Percentiles rank a stretch among this genome's conserved stretches.
Conservation (phyloP, 2,888 invertebrate species). For the Venustoraphidia nigricollis region DNA sequence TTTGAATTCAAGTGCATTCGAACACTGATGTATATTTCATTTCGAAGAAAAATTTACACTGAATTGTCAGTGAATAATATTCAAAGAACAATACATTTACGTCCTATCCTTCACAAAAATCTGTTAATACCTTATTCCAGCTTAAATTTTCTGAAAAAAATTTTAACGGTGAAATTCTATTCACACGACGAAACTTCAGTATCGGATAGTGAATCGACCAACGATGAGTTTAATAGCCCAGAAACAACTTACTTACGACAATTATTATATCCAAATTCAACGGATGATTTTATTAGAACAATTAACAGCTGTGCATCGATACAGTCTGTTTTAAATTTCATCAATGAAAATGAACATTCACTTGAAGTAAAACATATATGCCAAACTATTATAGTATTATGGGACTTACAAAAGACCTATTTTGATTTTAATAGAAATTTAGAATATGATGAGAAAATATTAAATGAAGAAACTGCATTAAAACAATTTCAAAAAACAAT, state of each 20-base stretch:
- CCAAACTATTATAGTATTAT: slow-evolving; percentile 23
- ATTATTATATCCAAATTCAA: slow-evolving; percentile 15
- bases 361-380: slow-evolving; percentile 16
- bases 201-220: too few relatives aligned
- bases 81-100: too few relatives aligned
- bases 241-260: slow-evolving; percentile 8
- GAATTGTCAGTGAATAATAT: too few relatives aligned
- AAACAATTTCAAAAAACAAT: slow-evolving; percentile 20
- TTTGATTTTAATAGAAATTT: slow-evolving; percentile 15
- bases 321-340: slow-evolving; percentile 23
- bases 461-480: not conserved
- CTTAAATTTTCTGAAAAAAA: too few relatives aligned
- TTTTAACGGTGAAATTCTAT: too few relatives aligned
- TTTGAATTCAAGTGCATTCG: too few relatives aligned
- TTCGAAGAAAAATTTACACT: too few relatives aligned
- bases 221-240: too few relatives aligned
- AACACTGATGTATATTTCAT: too few relatives aligned
- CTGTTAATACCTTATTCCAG: too few relatives aligned
- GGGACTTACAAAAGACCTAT: slow-evolving; percentile 25
- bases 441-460: not conserved
- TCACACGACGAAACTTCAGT: too few relatives aligned
- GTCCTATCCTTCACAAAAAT: too few relatives aligned
- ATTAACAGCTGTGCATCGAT: slow-evolving; percentile 23
- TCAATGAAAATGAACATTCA: slow-evolving; percentile 16
- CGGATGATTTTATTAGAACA: slow-evolving; percentile 18